Evolutionary conservation across 1,140 invertebrate genomes (phyloP), one percentile per base, ranked within the genome.

Genomic region (Drosophila kanapiae): DNA sequence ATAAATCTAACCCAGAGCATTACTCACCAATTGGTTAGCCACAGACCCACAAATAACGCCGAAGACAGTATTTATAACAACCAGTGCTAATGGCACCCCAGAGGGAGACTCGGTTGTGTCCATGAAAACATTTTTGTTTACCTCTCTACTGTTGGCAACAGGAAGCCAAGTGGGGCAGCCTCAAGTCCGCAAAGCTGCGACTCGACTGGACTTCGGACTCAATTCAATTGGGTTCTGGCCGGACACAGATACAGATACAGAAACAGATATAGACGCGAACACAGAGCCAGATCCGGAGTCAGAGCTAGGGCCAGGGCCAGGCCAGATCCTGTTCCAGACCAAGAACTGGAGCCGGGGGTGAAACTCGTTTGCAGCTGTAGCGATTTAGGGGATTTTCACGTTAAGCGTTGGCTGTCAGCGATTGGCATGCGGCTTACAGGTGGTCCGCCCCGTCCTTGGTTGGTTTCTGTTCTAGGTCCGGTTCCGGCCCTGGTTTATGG

Each of bases 361-460:
- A 78, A 63, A 78, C 75, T 78, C 76, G 76, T 79, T 78, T 79
- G 76, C 69, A 59, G 61, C 38, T 48, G 62, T 62, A 78, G 68
- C 81, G 84, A 87, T 90, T 87, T 84, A 87, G 68, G 67, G 84
- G 85, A 88, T 87, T 87, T 87, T 71, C 72, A 65, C 68, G 77
- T 70, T 87, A 87, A 87, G 84, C 84, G 81, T 61, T 75, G 72
- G 68, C 81, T 87, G 81, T 87, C 85, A 87, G 77, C 85, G 85
- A 77, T 87, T 86, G 83, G 83, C 84, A 86, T 84, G 80, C 72
- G 81, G 83, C 85, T 87, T 90, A 90, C 85, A 87, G 85, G 84
- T 88, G 83, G 85, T 74, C 68, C 63, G 29, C 63, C 69, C 48
- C 37, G 27, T 48, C 48, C 63, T 47, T 37, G 67, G 51, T 18